phyloP scores from a whole-genome alignment of 2,797 vertebrate genomes.

The Geotrypetes seraphini region DNA sequence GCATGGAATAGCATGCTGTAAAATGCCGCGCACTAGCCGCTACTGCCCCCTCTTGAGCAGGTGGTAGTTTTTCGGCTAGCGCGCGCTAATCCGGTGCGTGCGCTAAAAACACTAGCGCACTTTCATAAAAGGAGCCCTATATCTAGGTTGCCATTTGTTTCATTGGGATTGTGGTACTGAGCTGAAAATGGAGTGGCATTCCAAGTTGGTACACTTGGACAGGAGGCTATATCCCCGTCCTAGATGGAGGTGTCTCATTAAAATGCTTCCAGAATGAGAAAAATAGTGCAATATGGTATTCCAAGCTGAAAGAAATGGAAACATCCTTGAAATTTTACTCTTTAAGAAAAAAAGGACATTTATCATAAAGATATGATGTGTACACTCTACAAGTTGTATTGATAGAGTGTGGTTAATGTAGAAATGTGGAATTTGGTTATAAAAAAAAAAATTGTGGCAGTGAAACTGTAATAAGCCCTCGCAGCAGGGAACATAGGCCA shows the following conservation, averaged over 20 bases:
- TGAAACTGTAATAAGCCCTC: slow-evolving; percentile 17
- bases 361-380: slow-evolving; percentile 11
- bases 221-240: slow-evolving; percentile 6
- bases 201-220: not conserved
- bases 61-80: too few relatives aligned
- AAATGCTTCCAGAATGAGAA: not conserved
- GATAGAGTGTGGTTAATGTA: slow-evolving; percentile 2
- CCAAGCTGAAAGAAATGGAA: not conserved
- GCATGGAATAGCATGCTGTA: too few relatives aligned
- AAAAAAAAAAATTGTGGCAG: slow-evolving; percentile 24
- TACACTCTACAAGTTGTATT: not conserved
- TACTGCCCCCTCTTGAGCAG: too few relatives aligned
- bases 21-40: too few relatives aligned
- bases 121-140: too few relatives aligned
- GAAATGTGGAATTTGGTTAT: not conserved
- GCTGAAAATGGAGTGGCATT: not conserved
- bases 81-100: too few relatives aligned
- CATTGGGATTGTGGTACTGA: slow-evolving; percentile 1
- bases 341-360: slow-evolving; percentile 11
- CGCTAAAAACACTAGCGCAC: too few relatives aligned
- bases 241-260: slow-evolving; percentile 6
- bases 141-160: not conserved
- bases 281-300: not conserved
- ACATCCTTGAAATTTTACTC: not conserved
- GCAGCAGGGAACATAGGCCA: slow-evolving; percentile 5